Evolutionary conservation across 2,113 vertebrate genomes (phyloP), one percentile per base, ranked within the genome.

Genomic region (Porphyrio hochstetteri): DNA sequence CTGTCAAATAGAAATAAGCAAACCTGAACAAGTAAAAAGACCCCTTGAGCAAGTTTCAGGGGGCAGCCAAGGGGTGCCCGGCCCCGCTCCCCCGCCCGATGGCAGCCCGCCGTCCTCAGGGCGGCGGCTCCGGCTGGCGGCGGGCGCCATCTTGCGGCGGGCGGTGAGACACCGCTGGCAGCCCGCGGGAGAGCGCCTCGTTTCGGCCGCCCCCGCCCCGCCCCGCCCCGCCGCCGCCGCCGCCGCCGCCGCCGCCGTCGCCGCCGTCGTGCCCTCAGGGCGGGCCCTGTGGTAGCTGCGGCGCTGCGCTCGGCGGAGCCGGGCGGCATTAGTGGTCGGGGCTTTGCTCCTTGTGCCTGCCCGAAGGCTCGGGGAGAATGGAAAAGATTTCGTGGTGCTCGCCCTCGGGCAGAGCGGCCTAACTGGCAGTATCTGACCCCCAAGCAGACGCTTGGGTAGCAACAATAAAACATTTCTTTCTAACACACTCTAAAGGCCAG

Each of bases 131-230:
- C 16, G 13, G 5, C 74, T 90, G 57, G 69, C 76, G 57, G 82
- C 50, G 92, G 33, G 83, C 35, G 95, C 95, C 96, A 93, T 64
- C 96, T 95, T 65, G 91, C 76, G 96, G 69, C 68, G 15, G 9
- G 33, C 24, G 61, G 20, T 48, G 19, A 21, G 23, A 9, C 8
- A 24, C 24, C 31, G 28, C 18, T 23, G 77, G 50, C 31, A 16
- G 63, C 52, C 33, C 33, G 4, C 20, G 15, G 33, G 25, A 11
- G 11, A 24, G 38, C 19, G 46, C 20, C 11, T 16, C 7, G 55
- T 31, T 17, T 4, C 23, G 27, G 24, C 33, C 9, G 21, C 13
- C 25, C 2, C 18, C 11, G 18, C 21, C 16, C 42, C 42, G 42
- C 42, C 42, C n/a, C n/a, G n/a, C n/a, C n/a, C 11, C 42, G 42